Base-by-base conservation (phyloP, 1,140 invertebrate species). In the Drosophila santomea region DNA sequence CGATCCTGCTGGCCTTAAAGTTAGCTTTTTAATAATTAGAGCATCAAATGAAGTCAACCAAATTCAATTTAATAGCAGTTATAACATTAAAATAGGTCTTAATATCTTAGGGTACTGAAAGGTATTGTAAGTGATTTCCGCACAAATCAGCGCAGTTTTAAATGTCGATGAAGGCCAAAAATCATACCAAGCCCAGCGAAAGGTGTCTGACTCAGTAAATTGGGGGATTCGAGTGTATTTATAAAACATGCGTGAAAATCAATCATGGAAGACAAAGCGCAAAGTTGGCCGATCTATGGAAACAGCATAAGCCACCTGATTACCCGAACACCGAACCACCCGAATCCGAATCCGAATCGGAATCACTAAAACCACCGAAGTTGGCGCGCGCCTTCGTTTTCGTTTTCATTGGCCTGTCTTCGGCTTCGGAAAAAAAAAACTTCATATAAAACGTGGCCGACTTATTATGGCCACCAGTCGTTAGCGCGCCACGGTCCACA, bases 191-290 rank as follows among this genome's bases (percentile, higher is more conserved):
- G 44, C 23, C 36, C 74, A 60, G 82, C 82, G 82, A 85, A 85
- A 85, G 82, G 82, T 63, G 58, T 35, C 60, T 59, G 51, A 32
- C 43, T 54, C 3, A 62, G 35, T 11, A 35, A 28, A 28, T 50
- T 64, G 20, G 20, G 50, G 35, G 43, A 43, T 23, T 50, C 47
- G 48, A 60, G 39, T 15, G 28, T 47, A 78, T 71, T 69, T 71
- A 64, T 82, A 74, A 80, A 88, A 83, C 43, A 71, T 69, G 84
- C 84, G 83, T 88, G 63, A 83, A 88, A 88, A 88, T 86, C 83
- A 88, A 86, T 88, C 75, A 75, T 61, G 50, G 59, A 55, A 74
- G 58, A 78, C 82, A 85, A 85, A 41, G n/a, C 28, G 8, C 28
- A 10, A 50, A 51, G 7, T 51, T 32, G 25, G 14, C 25, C 47